Evolutionary conservation across 2,888 invertebrate species (phyloP), one percentile per base, ranked within the genome.

Genomic region (Plebejus argus): DNA sequence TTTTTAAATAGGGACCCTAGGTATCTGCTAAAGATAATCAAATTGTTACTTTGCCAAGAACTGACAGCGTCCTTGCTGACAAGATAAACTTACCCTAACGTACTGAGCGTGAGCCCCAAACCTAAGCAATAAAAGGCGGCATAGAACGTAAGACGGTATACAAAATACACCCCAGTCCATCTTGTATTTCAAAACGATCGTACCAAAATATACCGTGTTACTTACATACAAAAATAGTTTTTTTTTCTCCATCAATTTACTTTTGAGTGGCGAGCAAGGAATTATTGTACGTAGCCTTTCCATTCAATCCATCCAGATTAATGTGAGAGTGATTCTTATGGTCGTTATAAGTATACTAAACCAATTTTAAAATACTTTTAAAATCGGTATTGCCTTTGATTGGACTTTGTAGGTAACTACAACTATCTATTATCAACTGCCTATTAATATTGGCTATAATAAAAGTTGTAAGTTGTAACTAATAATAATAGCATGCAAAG

Each of bases 11-110:
- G 72, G 76, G 78, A 78, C 70, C 74, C 76, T 61, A 76, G 33
- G 72, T 74, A 78, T 79, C 79, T 80, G 80, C 80, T 80, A 78
- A 78, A 76, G 78, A 80, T 80, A 78, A 77, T 77, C 61, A 77
- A 78, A 78, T 78, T 58, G 76, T 53, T 75, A 80, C 70, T 74
- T 74, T 74, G 74, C 45, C 74, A 74, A 49, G 7, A 53, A 18
- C 28, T 74, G 53, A 74, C 74, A 74, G 53, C 18, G 45, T 45
- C 45, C 5, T 7, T 18, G 18, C 45, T 28, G 49, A 53, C 74
- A 72, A 72, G 72, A 72, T 1, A 28, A 28, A 28, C 72, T 72
- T 49, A 72, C 23, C 53, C 53, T 72, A 72, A 23, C 39, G 45
- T 66, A 66, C 66, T 23, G 72, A 72, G 45, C 49, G 18, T 39